Base-by-base conservation (phyloP, 2,888 invertebrate genomes). In the Pristionchus exspectatus region DNA sequence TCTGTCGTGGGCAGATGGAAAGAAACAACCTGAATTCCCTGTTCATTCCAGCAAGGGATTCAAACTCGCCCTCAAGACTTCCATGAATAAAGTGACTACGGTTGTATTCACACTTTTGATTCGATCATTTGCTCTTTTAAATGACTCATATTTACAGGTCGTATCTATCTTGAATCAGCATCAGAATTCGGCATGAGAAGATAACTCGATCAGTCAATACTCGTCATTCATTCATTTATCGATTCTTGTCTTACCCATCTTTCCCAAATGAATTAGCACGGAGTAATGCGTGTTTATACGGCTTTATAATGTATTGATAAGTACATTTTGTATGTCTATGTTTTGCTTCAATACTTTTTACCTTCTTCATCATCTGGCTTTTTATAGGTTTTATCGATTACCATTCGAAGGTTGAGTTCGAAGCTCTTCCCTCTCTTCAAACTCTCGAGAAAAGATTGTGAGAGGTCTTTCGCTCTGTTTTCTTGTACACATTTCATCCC, bases 11-110 rank as follows among this genome's bases (percentile, higher is more conserved):
- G 24, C 56, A 9, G 63, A 84, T 5, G 90, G 74, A 21, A 27
- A 56, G 86, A 56, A 54, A 63, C 87, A 54, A 63, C 90, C 90
- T 12, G 50, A 54, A 21, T 90, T 54, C 72, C 89, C 89, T 54
- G 87, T 87, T 16, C 69, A 86, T 21, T 56, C 44, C 27, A 85
- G 85, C 83, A 90, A 89, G 84, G 90, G 90, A 72, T 90, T 89
- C 89, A 59, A 38, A 72, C 85, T 90, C 63, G 87, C 90, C 14
- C 86, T 90, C 44, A 86, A 81, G 72, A 84, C 50, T 77, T 59
- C 33, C 74, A 74, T 88, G 33, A 69, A 27, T 10, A 72, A 88
- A 74, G 87, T 88, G 18, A 66, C 66, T 18, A 16, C 27, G 27
- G 12, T 12, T n/a, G 72, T 16, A 72, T 72, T 33, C 30, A 33